These are phyloP conservation scores for Brachyrhaphis roseni DNA, from an alignment of 2,797 vertebrate genomes.

Conservation along the genomic window DNA sequence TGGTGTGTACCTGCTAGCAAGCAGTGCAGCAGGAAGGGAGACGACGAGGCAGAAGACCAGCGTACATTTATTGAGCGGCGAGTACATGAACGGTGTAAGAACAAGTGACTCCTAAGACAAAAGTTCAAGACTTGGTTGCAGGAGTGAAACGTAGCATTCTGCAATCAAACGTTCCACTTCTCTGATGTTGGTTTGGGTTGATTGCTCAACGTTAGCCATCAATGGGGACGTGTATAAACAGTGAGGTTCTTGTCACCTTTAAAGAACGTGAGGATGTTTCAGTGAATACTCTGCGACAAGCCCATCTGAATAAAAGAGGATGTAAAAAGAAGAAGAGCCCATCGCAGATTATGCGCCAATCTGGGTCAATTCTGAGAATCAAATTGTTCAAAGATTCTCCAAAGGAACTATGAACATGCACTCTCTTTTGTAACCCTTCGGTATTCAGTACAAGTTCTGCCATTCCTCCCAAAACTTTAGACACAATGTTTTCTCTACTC, in stretches of 20 bases:
- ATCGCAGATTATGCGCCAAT: not conserved
- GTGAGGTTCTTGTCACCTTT: not conserved
- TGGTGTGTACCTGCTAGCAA: slow-evolving; percentile 28
- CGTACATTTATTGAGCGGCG: not conserved
- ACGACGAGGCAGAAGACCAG: not conserved
- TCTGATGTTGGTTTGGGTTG: not conserved
- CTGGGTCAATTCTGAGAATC: too few species aligned
- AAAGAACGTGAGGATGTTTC: not conserved
- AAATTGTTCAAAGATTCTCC: not conserved
- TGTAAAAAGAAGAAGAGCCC: not conserved
- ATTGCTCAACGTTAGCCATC: not conserved
- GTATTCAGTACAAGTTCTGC: not conserved
- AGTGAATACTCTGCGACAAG: not conserved
- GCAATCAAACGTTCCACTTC: not conserved
- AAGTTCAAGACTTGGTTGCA: not conserved
- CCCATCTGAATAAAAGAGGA: not conserved
- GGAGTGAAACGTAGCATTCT: not conserved
- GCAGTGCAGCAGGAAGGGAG: slow-evolving; percentile 7
- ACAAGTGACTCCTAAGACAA: not conserved
- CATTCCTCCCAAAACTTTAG: not conserved
- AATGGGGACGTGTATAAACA: not conserved
- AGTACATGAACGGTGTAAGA: slow-evolving; percentile 1
- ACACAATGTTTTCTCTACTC: not conserved
- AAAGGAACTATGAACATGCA: not conserved
- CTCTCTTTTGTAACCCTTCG: not conserved